These are phyloP conservation scores for Lepus timidus DNA, from an alignment of 2,113 vertebrate genomes.

Conservation along the genomic window DNA sequence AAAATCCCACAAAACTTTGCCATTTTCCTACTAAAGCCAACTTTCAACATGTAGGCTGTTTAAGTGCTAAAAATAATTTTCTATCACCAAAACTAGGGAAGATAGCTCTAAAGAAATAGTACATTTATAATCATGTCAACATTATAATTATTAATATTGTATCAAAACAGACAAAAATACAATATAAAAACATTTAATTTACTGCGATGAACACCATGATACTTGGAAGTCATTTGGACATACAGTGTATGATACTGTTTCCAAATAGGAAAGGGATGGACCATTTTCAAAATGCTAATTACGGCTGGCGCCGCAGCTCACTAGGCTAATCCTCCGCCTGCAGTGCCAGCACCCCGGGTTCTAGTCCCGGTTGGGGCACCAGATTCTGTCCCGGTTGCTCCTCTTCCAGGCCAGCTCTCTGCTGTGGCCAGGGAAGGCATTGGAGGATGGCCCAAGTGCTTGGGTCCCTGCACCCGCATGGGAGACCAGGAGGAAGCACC, in stretches of 20 bases:
- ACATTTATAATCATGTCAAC: not conserved
- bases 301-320: too few relatives aligned
- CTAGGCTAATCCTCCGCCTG: too few relatives aligned
- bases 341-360: too few relatives aligned
- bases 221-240: not conserved
- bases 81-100: not conserved
- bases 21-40: not conserved
- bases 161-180: not conserved
- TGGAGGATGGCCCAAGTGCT: too few relatives aligned
- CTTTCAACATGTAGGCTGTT: not conserved
- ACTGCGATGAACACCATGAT: not conserved
- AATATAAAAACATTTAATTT: not conserved
- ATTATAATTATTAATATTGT: not conserved
- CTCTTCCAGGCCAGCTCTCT: too few relatives aligned
- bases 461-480: too few relatives aligned
- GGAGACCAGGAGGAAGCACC: too few relatives aligned
- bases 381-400: too few relatives aligned
- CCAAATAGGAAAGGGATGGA: not conserved
- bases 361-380: too few relatives aligned
- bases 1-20: not conserved
- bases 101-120: not conserved
- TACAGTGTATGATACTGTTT: not conserved
- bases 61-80: slow-evolving; percentile 44
- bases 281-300: slow-evolving; percentile 8
- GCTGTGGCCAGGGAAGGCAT: too few relatives aligned